Evolutionary conservation across 2,113 vertebrate genomes (phyloP), one percentile per base, ranked within the genome.

Genomic region (Falcunculus frontatus): DNA sequence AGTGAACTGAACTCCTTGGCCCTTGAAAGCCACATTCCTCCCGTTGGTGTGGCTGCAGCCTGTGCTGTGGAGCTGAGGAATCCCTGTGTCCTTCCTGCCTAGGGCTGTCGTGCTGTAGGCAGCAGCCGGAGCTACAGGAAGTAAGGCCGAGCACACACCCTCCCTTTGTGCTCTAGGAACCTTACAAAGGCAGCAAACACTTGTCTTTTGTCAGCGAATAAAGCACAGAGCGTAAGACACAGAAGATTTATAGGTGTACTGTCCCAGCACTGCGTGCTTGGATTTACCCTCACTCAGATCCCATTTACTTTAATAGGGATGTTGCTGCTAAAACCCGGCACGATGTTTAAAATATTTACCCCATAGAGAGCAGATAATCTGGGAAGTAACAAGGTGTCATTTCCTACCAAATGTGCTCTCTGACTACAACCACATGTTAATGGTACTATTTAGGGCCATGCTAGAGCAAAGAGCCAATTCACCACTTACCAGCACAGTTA

Each of bases 311-410:
- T 95, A 96, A 93, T 72, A 89, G 90, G 76, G 91, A 90, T 65
- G 80, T 87, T 93, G 90, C 86, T 65, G 86, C 86, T 96, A 76
- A 90, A 94, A 35, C 60, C 22, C n/a, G 15, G 68, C 80, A 12
- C 33, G n/a, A 87, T 75, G 64, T 90, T 80, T 84, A 75, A 79
- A 93, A 95, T 92, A 93, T 97, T 93, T 96, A 96, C 96, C 92
- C 92, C 90, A 47, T 57, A 67, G 76, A 91, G 84, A 86, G 91
- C 83, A 92, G 88, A 95, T 84, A 94, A 94, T 95, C 93, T 75
- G 64, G 67, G 93, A 97, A 90, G 91, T 94, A 92, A 96, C 92
- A 94, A 81, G 91, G 93, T 97, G 93, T 87, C 76, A 74, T 86
- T 92, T 94, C 86, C 96, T 87, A 90, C 80, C 14, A 26, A 91